phyloP scores from a whole-genome alignment of 2,888 invertebrate species.

The Dyspetes luteomarginatus region DNA sequence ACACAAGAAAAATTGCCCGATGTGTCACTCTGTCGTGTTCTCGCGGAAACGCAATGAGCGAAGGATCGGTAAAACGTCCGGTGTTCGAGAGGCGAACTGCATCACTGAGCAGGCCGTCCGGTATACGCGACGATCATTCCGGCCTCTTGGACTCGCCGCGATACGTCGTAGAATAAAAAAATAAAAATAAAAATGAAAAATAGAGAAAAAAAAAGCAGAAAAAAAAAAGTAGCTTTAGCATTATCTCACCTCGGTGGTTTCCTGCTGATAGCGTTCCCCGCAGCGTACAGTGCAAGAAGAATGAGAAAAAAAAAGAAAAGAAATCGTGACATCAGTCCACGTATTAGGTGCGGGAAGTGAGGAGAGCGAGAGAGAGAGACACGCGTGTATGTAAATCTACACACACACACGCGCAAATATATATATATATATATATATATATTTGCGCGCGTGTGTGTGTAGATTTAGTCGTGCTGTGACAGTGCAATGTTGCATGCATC shows the following conservation, averaged over 20 bases:
- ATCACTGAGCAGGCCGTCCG: conserved; percentile 61
- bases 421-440: neutral
- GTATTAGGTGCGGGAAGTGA: conserved; percentile 32
- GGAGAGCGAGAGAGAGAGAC: conserved; percentile 1
- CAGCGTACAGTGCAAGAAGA: conserved; percentile 71
- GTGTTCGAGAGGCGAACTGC: conserved; percentile 56
- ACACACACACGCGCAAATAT: too few relatives aligned
- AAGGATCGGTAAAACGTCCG: conserved; percentile 54
- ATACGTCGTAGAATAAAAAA: conserved; percentile 59
- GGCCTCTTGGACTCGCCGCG: conserved; percentile 50
- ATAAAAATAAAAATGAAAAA: conserved; percentile 38
- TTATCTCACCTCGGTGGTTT: conserved; percentile 79
- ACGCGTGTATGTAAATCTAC: too few relatives aligned
- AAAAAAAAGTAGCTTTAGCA: conserved; percentile 62
- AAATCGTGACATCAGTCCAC: conserved; percentile 67
- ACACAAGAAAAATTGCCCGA: conserved; percentile 11
- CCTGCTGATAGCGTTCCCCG: conserved; percentile 78
- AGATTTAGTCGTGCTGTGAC: conserved; percentile 20
- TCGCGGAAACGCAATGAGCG: conserved; percentile 9
- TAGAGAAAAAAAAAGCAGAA: conserved; percentile 13
- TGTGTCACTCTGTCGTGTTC: conserved; percentile 41
- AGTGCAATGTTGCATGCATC: conserved; percentile 45
- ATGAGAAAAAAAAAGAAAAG: conserved; percentile 38
- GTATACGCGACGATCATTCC: conserved; percentile 47
- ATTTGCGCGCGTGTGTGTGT: neutral